Evolutionary conservation across 2,888 invertebrate genomes (phyloP).

Genomic region (Physocephala rufipes): DNA sequence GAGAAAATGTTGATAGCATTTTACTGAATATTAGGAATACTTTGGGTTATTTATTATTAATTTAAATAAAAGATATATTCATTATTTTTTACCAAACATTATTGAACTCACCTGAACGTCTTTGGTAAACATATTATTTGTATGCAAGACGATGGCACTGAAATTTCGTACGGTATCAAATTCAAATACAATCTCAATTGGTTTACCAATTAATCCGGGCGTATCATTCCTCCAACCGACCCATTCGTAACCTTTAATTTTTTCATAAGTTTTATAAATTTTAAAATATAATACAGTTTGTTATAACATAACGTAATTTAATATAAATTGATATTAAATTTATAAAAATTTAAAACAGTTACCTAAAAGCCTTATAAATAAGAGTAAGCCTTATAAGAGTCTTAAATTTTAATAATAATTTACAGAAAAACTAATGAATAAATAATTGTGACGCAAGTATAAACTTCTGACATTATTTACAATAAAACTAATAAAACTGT

Average conservation of each 20-base stretch:
- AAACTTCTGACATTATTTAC: conserved; percentile 28
- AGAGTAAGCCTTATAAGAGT: neutral
- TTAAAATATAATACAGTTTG: conserved; percentile 20
- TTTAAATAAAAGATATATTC: neutral
- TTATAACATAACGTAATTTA: conserved; percentile 1
- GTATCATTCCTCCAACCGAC: conserved; percentile 83
- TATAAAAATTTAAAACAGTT: neutral
- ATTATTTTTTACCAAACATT: neutral
- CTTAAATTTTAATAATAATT: too few relatives aligned
- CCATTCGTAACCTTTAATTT: conserved; percentile 78
- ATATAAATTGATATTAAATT: conserved; percentile 17
- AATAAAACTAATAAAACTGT: conserved; percentile 35
- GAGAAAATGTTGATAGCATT: too few relatives aligned
- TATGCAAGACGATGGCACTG: conserved; percentile 76
- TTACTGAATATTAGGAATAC: too few relatives aligned
- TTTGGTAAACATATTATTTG: conserved; percentile 80
- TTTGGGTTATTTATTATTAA: neutral
- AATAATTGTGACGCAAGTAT: too few relatives aligned
- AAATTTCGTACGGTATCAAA: conserved; percentile 83
- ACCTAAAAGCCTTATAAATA: neutral
- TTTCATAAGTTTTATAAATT: too few relatives aligned
- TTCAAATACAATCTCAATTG: conserved; percentile 80
- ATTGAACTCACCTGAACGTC: conserved; percentile 73
- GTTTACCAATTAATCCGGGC: conserved; percentile 70
- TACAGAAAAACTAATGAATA: too few relatives aligned